Percentiles rank a stretch among this genome's conserved stretches.
Conservation (phyloP, 2,888 invertebrate species). For the Plemyria rubiginata region DNA sequence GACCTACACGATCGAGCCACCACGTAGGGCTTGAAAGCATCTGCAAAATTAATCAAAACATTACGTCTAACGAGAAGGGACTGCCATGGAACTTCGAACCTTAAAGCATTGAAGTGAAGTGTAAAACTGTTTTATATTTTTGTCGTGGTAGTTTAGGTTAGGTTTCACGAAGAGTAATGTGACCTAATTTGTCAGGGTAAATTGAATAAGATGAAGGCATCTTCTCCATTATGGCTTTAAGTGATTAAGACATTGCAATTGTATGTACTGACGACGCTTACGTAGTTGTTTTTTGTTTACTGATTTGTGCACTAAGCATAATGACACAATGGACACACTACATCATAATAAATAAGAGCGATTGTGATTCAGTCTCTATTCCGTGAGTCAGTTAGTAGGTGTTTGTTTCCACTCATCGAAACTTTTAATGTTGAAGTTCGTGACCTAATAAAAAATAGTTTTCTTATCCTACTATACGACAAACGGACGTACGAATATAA, state of each 20-base stretch:
- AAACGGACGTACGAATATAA: too few relatives aligned
- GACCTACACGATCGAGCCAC: conserved; percentile 28
- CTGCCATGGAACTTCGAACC: not conserved
- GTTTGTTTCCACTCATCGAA: too few relatives aligned
- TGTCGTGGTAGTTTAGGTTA: not conserved
- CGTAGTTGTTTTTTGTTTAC: too few relatives aligned
- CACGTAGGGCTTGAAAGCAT: conserved; percentile 23
- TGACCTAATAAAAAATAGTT: too few relatives aligned
- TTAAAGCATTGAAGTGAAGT: conserved; percentile 6
- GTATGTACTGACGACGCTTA: too few relatives aligned
- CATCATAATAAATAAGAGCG: too few relatives aligned
- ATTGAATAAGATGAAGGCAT: conserved; percentile 12
- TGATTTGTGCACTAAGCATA: too few relatives aligned
- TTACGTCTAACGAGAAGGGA: not conserved
- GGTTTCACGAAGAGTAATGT: conserved; percentile 11
- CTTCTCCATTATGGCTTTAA: not conserved
- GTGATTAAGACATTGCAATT: not conserved
- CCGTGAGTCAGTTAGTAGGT: too few relatives aligned
- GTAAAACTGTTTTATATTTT: not conserved
- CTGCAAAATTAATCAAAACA: conserved; percentile 32
- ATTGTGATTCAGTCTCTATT: too few relatives aligned
- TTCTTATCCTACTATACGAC: too few relatives aligned
- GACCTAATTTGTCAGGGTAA: conserved; percentile 14
- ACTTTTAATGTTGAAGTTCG: too few relatives aligned
- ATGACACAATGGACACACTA: too few relatives aligned